Evolutionary conservation across 1,140 invertebrate species (phyloP), one percentile per base, ranked within the genome.

Genomic region (Drosophila murphyi): DNA sequence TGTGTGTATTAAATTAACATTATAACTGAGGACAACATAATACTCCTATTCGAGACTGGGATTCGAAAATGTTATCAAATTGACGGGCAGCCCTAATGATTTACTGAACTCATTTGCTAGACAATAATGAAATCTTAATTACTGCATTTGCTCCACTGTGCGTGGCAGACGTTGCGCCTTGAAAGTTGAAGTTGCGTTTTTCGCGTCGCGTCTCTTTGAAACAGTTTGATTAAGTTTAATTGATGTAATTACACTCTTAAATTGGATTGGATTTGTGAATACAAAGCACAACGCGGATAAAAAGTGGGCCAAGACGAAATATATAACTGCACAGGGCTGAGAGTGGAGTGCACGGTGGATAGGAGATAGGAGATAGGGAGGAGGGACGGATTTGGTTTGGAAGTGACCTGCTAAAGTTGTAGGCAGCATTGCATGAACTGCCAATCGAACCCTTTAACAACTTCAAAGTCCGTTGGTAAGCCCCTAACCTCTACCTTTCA

Each of bases 141-240:
- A 4, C 3, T 0, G 2, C 37, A 10, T 35, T 69, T 37, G 55
- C 5, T 1, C 43, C 63, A 69, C 57, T 65, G 70, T 80, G 54
- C 68, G 10, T 45, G 51, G 20, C 41, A 35, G 29, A 32, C 54
- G 60, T 45, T 45, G 20, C 50, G 56, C 72, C 57, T 70, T 62
- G 10, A 65, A 72, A 76, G 69, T 76, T 72, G 69, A 76, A 76
- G 68, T 76, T 87, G 86, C 83, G 83, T 69, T 80, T 82, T 82
- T 85, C 71, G 69, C 73, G 57, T 68, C 48, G 70, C 82, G 60
- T 60, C 82, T 64, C 76, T 76, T 88, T 83, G 83, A 89, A 88
- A 80, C 85, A 88, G 80, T 88, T 88, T 88, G 85, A 88, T 88
- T 88, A 88, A 88, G 83, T 88, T 88, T 88, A 88, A 88, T 88